phyloP scores from a whole-genome alignment of 2,888 invertebrate species.

The Thecophora atra region DNA sequence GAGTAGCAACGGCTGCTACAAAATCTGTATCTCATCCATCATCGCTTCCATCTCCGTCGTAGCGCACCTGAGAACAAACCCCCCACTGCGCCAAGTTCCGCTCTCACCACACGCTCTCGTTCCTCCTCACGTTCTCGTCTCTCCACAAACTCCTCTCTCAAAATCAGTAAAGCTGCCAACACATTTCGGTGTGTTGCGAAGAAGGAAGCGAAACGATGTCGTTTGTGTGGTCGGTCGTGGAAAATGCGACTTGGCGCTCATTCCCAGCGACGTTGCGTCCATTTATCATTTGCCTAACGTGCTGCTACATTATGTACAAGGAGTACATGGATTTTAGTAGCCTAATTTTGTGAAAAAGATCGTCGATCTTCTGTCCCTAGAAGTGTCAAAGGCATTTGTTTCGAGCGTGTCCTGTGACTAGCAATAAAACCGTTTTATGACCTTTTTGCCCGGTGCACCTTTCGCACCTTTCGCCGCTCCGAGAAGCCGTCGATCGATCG shows the following conservation, averaged over 20 bases:
- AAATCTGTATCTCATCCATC: constrained; percentile 8
- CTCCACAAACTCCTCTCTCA: too few species aligned
- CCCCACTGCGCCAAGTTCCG: background rate
- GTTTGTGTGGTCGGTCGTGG: background rate
- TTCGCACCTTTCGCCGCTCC: background rate
- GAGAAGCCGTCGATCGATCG: too few species aligned
- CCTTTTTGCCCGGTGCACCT: constrained; percentile 1
- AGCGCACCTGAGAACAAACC: constrained; percentile 14
- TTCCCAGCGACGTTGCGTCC: too few species aligned
- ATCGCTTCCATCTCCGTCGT: background rate
- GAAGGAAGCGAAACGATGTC: background rate
- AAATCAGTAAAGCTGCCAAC: background rate
- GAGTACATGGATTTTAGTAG: too few species aligned
- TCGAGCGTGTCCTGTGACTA: background rate
- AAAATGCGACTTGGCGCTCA: background rate
- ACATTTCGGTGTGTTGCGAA: background rate
- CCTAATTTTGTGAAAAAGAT: too few species aligned
- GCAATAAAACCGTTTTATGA: constrained; percentile 26
- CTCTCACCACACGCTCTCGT: background rate
- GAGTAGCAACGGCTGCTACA: background rate
- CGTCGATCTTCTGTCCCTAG: too few species aligned
- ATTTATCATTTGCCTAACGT: too few species aligned
- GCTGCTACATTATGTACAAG: too few species aligned
- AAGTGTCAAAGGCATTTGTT: background rate
- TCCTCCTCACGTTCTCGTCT: too few species aligned